A percentile compares a stretch with the other conserved stretches of the same genome.
Conservation (phyloP, 2,888 invertebrate genomes). For the Scaptomyza caliginosa region DNA sequence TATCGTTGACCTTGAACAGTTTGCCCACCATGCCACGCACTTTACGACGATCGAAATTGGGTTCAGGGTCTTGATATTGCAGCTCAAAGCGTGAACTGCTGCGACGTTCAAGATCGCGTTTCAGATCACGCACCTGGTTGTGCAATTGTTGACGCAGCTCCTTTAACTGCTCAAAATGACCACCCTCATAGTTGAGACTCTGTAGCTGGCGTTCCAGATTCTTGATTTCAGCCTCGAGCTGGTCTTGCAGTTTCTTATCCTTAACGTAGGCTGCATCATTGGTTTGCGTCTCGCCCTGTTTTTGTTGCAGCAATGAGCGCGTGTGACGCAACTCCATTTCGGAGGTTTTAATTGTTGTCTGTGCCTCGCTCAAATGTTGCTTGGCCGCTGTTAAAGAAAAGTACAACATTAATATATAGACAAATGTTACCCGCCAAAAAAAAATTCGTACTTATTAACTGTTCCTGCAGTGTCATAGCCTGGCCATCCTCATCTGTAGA, state of each 20-base stretch:
- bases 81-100: slow-evolving; percentile 85
- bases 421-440: not conserved
- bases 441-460: slow-evolving; percentile 91
- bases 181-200: slow-evolving; percentile 87
- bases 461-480: slow-evolving; percentile 94
- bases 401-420: not conserved
- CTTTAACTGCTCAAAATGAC: slow-evolving; percentile 86
- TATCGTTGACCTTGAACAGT: slow-evolving; percentile 90
- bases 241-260: slow-evolving; percentile 86
- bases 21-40: slow-evolving; percentile 93
- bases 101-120: slow-evolving; percentile 78
- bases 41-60: slow-evolving; percentile 87
- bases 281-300: slow-evolving; percentile 88
- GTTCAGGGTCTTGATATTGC: slow-evolving; percentile 91
- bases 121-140: slow-evolving; percentile 85
- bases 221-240: slow-evolving; percentile 86
- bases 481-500: slow-evolving; percentile 91
- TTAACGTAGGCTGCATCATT: slow-evolving; percentile 88
- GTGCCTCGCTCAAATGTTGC: slow-evolving; percentile 89
- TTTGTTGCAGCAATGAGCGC: slow-evolving; percentile 87
- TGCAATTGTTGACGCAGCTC: slow-evolving; percentile 85
- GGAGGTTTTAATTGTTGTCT: slow-evolving; percentile 91
- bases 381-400: slow-evolving; percentile 87
- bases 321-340: slow-evolving; percentile 90
- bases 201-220: slow-evolving; percentile 84